Conservation (phyloP, 2,113 vertebrate genomes). For the Zapornia atra region DNA sequence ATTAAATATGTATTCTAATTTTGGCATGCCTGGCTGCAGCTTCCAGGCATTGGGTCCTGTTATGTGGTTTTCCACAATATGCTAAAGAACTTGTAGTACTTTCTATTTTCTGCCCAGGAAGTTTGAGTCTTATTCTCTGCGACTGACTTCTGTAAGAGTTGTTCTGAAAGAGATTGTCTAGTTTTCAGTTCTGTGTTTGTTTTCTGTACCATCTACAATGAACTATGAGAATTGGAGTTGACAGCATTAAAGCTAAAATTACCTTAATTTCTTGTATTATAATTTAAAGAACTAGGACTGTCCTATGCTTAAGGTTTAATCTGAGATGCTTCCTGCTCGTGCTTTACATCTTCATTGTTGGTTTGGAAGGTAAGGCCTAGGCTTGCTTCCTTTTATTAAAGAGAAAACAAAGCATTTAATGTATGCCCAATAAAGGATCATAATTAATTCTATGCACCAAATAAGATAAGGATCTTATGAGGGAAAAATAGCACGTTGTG, state of each 20-base stretch:
- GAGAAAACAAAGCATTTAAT: background rate
- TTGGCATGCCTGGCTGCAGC: background rate
- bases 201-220: background rate
- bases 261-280: fast-evolving
- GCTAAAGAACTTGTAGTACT: background rate
- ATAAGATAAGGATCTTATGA: background rate
- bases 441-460: background rate
- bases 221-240: background rate
- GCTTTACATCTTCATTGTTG: background rate
- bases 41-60: background rate
- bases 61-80: background rate
- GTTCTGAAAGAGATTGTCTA: background rate
- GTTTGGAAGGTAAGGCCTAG: background rate
- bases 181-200: background rate
- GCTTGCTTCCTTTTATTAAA: background rate
- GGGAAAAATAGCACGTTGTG: background rate
- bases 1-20: background rate
- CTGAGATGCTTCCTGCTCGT: background rate
- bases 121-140: background rate
- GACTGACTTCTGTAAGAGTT: background rate
- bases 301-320: background rate
- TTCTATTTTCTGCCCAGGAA: background rate
- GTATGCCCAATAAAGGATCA: background rate
- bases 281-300: background rate
- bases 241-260: background rate